Evolutionary conservation across 2,113 vertebrate genomes (phyloP).

Genomic region (Potamarius usumacintae): DNA sequence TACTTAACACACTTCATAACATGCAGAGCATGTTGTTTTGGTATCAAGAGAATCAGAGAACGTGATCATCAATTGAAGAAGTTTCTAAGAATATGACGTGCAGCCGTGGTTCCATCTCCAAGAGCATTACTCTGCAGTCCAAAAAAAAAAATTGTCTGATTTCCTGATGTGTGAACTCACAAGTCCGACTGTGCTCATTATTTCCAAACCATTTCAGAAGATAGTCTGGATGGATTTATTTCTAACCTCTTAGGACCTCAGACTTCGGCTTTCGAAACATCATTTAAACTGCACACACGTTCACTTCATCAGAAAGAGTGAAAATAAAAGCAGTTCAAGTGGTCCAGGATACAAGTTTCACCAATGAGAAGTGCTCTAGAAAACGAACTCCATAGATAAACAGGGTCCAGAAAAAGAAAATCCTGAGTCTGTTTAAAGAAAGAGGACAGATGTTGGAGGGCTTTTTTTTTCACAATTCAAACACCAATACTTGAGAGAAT

Average conservation of each 20-base stretch:
- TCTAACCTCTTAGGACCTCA: neutral
- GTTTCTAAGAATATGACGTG: neutral
- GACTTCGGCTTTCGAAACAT: neutral
- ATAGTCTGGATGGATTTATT: neutral
- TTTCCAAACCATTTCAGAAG: neutral
- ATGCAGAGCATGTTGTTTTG: neutral
- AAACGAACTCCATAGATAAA: neutral
- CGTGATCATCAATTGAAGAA: neutral
- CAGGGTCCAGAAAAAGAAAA: neutral
- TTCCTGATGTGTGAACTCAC: neutral
- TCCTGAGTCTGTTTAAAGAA: slow-evolving; percentile 33
- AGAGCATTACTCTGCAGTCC: neutral
- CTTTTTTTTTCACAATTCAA: neutral
- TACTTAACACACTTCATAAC: neutral
- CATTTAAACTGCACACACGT: slow-evolving; percentile 13
- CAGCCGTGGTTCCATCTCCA: neutral
- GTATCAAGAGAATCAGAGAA: neutral
- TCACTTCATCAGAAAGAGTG: neutral
- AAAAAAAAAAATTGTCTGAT: neutral
- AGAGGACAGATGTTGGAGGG: slow-evolving; percentile 28
- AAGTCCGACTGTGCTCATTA: neutral
- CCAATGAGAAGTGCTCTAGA: neutral
- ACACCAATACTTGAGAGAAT: neutral
- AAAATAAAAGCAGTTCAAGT: neutral
- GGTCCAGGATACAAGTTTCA: neutral